A percentile compares a stretch with the other conserved stretches of the same genome.
These are phyloP conservation scores for Lanistes nyassanus DNA, from an alignment of 1,140 invertebrate species.

Conservation along the genomic window DNA sequence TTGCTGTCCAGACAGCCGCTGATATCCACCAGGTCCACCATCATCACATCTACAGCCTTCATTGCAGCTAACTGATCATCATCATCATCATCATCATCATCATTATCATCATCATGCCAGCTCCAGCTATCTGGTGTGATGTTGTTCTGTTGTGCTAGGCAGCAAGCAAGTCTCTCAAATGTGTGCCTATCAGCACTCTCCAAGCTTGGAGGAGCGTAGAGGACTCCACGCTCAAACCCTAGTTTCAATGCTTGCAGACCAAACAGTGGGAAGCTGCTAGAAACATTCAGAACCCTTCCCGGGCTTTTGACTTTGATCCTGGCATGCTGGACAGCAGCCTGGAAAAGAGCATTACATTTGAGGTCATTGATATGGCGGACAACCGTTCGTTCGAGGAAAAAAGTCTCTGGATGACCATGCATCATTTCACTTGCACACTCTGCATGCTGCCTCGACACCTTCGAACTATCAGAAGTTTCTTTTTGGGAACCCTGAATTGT, in stretches of 20 bases:
- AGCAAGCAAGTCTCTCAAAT: not conserved
- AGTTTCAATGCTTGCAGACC: not conserved
- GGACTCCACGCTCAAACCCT: not conserved
- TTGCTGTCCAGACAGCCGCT: not conserved
- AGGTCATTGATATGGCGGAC: constrained; percentile 9
- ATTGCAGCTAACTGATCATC: too few relatives aligned
- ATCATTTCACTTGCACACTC: too few relatives aligned
- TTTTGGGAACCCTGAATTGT: too few relatives aligned
- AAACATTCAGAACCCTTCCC: not conserved
- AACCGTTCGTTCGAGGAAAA: not conserved
- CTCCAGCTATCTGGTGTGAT: not conserved
- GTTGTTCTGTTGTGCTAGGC: not conserved
- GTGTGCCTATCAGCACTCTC: not conserved
- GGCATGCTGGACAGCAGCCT: not conserved
- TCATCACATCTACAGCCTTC: not conserved
- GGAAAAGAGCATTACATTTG: constrained; percentile 1
- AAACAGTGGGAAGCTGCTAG: not conserved
- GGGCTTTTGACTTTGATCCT: not conserved
- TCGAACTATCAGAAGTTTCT: too few relatives aligned
- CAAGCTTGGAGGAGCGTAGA: not conserved
- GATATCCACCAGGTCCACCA: not conserved
- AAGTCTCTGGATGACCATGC: not conserved
- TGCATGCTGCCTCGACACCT: too few relatives aligned
- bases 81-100: not conserved
- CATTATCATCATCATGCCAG: not conserved